Evolutionary conservation across 2,888 invertebrate genomes (phyloP).

Genomic region (Synergus japonicus): DNA sequence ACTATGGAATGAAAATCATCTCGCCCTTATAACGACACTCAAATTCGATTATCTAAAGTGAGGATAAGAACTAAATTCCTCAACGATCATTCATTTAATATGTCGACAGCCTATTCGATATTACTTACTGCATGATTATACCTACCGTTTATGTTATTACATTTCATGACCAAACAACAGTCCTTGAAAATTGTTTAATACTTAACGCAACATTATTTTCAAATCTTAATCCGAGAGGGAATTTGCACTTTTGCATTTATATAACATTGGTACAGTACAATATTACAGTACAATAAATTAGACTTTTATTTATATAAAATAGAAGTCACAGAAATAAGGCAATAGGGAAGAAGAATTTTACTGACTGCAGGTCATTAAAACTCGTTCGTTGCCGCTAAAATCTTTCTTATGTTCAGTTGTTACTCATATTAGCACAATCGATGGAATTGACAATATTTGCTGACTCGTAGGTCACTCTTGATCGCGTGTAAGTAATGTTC

Average conservation of each 20-base stretch:
- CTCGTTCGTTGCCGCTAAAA: conserved; percentile 64
- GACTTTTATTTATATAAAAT: background rate
- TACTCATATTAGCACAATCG: conserved; percentile 73
- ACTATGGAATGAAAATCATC: conserved; percentile 4
- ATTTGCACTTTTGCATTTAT: too few relatives aligned
- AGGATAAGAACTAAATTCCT: conserved; percentile 35
- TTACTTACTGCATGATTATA: too few relatives aligned
- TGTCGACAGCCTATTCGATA: background rate
- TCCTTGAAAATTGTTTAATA: background rate
- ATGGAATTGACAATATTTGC: conserved; percentile 63
- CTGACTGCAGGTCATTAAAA: conserved; percentile 18
- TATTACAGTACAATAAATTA: too few relatives aligned
- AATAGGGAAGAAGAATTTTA: too few relatives aligned
- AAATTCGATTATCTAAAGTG: conserved; percentile 27
- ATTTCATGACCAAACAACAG: background rate
- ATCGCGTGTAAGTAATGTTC: background rate
- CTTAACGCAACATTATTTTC: background rate
- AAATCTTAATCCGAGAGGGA: too few relatives aligned
- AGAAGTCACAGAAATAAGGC: background rate
- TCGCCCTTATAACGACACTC: conserved; percentile 25
- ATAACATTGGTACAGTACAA: too few relatives aligned
- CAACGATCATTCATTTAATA: conserved; percentile 14
- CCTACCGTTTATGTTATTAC: too few relatives aligned
- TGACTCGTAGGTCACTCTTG: conserved; percentile 37
- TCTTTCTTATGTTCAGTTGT: conserved; percentile 73